Base-by-base conservation (phyloP, 2,888 invertebrate species). In the Epinotia demarniana region DNA sequence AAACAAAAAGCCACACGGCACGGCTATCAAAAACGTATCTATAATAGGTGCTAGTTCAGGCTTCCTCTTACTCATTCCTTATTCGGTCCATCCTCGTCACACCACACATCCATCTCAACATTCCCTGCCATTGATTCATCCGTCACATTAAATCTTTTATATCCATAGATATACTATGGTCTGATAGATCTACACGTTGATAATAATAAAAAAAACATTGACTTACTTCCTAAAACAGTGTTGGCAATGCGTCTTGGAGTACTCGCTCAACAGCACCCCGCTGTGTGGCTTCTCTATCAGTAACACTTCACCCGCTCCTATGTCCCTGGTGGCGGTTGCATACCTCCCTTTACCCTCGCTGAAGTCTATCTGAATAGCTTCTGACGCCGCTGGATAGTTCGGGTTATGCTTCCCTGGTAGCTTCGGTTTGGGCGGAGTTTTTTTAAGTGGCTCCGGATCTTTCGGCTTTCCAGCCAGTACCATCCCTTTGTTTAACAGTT, bases 281-380 rank as follows among this genome's bases (percentile, higher is more conserved):
- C 96, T 96, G 82, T 96, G 95, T 0, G 98, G 96, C 78, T 95
- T 95, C 85, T 98, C 98, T 11, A 96, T 92, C 0, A 97, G 87
- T 74, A 98, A 86, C 69, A 96, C 94, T 82, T 97, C 96, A 0
- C 98, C 98, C 3, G 96, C 95, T 78, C 94, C 90, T 12, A 98
- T 96, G 81, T 97, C 95, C 75, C 95, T 94, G 0, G 94, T 93
- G 0, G 98, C 97, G 46, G 95, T 94, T 0, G 97, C 97, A 86
- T 95, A 97, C 82, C 98, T 94, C 0, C 98, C 98, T 83, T 95
- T 95, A 3, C 90, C 86, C 23, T 94, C 92, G 72, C 95, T 95
- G 76, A 95, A 94, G 69, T 95, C 95, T 77, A 97, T 95, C 73
- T 94, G 93, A 3, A 98, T 93, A 0, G 95, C 94, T 6, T 95